These are phyloP conservation scores for Nemotelus pantherinus DNA, from an alignment of 2,888 invertebrate genomes.

Conservation along the genomic window DNA sequence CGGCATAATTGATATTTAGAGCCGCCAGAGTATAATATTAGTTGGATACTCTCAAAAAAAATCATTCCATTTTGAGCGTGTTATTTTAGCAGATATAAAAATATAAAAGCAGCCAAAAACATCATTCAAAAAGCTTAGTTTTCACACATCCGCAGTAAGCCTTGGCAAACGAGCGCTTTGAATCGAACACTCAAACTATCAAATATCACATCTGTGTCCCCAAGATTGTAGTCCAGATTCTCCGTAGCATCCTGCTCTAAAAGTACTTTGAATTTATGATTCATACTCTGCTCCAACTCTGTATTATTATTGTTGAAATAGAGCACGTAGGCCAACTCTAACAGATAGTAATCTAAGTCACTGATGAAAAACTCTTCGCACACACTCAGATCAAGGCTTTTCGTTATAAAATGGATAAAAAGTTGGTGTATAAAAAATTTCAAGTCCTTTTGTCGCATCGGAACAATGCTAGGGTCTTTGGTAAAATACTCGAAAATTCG, in stretches of 20 bases:
- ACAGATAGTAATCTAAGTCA: conserved; percentile 63
- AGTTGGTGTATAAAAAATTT: conserved; percentile 64
- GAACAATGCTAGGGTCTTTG: conserved; percentile 64
- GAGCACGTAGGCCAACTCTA: conserved; percentile 63
- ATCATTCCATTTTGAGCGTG: no score
- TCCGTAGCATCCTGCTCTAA: conserved; percentile 42
- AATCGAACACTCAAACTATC: conserved; percentile 63
- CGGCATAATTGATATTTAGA: no score
- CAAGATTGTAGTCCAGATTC: conserved; percentile 52
- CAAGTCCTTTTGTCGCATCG: conserved; percentile 62
- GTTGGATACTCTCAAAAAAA: no score
- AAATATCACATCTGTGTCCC: conserved; percentile 63
- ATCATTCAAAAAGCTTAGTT: conserved; percentile 14
- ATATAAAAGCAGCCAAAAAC: background rate
- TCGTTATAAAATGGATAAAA: conserved; percentile 61
- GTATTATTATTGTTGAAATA: conserved; percentile 64
- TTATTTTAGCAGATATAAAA: background rate
- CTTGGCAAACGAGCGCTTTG: conserved; percentile 64
- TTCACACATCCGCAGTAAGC: conserved; percentile 37
- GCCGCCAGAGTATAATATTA: no score
- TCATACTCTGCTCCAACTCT: conserved; percentile 55
- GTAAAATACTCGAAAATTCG: conserved; percentile 65
- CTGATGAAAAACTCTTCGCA: conserved; percentile 63
- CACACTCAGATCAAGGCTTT: conserved; percentile 60
- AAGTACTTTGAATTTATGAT: conserved; percentile 47